These are phyloP conservation scores for Oxyteleia sp. DNA, from an alignment of 2,888 invertebrate species.

Conservation along the genomic window DNA sequence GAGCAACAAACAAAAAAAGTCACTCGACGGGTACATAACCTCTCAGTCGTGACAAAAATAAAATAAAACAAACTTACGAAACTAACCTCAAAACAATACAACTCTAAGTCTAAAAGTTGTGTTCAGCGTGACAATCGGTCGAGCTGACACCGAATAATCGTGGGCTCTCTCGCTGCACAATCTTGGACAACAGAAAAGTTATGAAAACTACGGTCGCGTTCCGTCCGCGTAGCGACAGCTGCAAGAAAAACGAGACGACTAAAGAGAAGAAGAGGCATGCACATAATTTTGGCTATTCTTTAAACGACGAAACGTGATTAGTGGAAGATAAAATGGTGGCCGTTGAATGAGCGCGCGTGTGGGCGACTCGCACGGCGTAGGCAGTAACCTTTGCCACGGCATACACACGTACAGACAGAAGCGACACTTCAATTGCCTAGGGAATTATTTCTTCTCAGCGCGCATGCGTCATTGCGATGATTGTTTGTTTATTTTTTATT, in stretches of 20 bases:
- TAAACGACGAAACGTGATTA: slow-evolving; percentile 56
- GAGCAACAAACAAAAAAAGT: too few species aligned
- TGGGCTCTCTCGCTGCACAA: slow-evolving; percentile 8
- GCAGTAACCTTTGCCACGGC: slow-evolving; percentile 65
- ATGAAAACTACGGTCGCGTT: slow-evolving; percentile 17
- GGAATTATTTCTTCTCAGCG: slow-evolving; percentile 27
- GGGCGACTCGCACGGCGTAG: slow-evolving; percentile 57
- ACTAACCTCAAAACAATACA: slow-evolving; percentile 20
- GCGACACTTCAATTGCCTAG: slow-evolving; percentile 45
- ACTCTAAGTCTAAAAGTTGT: background rate
- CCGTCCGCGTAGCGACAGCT: slow-evolving; percentile 29
- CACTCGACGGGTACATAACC: too few species aligned
- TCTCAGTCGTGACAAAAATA: background rate
- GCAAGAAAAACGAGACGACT: slow-evolving; percentile 34
- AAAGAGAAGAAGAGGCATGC: slow-evolving; percentile 30
- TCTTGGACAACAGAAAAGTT: slow-evolving; percentile 17
- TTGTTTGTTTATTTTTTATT: slow-evolving; percentile 39
- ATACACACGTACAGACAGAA: slow-evolving; percentile 52
- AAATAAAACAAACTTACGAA: background rate
- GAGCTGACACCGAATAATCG: background rate
- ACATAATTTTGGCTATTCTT: slow-evolving; percentile 63
- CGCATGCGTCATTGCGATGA: slow-evolving; percentile 37
- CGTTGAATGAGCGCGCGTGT: slow-evolving; percentile 47
- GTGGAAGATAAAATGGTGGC: slow-evolving; percentile 64
- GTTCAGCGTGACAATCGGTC: background rate